Evolutionary conservation across 2,113 vertebrate genomes (phyloP).

Genomic region (Ctenodactylus gundi): DNA sequence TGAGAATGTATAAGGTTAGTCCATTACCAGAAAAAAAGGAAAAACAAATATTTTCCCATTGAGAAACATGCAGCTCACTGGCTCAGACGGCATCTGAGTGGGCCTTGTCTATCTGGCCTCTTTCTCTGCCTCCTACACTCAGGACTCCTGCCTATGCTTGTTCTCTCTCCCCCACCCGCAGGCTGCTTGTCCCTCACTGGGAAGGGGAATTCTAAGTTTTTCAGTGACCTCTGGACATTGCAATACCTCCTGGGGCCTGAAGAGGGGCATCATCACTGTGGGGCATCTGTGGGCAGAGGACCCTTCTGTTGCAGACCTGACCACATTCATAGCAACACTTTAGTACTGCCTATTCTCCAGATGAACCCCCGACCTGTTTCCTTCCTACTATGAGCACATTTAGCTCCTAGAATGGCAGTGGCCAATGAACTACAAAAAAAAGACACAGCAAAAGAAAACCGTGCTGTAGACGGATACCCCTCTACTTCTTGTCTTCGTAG

Average conservation of each 20-base stretch:
- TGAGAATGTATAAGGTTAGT: neutral
- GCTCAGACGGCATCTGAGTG: neutral
- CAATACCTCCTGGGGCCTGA: too few species aligned
- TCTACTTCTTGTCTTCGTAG: neutral
- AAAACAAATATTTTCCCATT: neutral
- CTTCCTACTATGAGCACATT: neutral
- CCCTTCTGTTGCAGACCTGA: neutral
- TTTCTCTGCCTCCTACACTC: neutral
- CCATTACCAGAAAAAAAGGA: neutral
- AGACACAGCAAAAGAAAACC: neutral
- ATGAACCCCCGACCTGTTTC: too few species aligned
- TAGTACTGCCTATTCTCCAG: too few species aligned
- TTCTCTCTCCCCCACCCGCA: neutral
- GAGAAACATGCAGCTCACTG: neutral
- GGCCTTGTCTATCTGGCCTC: neutral
- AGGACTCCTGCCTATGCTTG: neutral
- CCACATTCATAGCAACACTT: neutral
- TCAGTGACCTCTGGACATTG: neutral
- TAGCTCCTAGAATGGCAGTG: too few species aligned
- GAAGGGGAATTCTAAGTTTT: neutral
- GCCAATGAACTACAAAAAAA: neutral
- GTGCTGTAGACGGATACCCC: too few species aligned
- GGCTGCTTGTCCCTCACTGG: too few species aligned
- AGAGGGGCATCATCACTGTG: too few species aligned
- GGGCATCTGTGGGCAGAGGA: neutral